Base-by-base conservation (phyloP, 2,888 invertebrate genomes). In the Temnothorax unifasciatus region DNA sequence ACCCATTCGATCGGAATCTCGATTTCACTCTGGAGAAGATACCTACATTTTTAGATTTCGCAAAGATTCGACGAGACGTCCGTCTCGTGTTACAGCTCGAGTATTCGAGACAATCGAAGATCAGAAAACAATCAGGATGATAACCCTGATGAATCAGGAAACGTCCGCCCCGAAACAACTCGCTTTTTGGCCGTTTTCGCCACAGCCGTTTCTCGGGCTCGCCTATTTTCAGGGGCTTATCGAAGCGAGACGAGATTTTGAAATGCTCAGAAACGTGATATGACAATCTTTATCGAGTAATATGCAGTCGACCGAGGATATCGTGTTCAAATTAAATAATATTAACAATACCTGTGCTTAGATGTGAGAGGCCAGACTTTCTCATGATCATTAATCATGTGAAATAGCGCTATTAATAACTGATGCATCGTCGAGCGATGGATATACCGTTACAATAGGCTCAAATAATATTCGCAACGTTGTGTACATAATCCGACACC, bases 91-190 rank as follows among this genome's bases (percentile, higher is more conserved):
- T 82, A 90, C 87, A 90, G 88, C 82, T 90, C 89, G 82, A 66
- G 74, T 88, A 38, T 61, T 82, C 79, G 84, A 85, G 87, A 89
- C 89, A 87, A 88, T 90, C 84, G 82, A 87, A 93, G 93, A 93
- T 93, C 85, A 84, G 77, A 81, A 91, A 90, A 93, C 93, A 93
- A 93, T 92, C 88, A 89, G 52, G 9, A 61, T 89, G 93, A 93
- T 93, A 93, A 91, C 90, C 90, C 77, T 71, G 82, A 85, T 88
- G 85, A 71, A 85, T 82, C 75, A 71, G 82, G 85, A 85, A 88
- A 76, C 44, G 52, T 50, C 69, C 63, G 44, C 75, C 71, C 52
- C 61, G 18, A 68, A 52, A n/a, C 29, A 52, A 68, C 41, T 59
- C 18, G 0, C 38, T 34, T 41, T 66, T 82, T 57, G 38, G 25